Base-by-base conservation (phyloP, 1,140 invertebrate species). In the Meloidogyne floridensis region DNA sequence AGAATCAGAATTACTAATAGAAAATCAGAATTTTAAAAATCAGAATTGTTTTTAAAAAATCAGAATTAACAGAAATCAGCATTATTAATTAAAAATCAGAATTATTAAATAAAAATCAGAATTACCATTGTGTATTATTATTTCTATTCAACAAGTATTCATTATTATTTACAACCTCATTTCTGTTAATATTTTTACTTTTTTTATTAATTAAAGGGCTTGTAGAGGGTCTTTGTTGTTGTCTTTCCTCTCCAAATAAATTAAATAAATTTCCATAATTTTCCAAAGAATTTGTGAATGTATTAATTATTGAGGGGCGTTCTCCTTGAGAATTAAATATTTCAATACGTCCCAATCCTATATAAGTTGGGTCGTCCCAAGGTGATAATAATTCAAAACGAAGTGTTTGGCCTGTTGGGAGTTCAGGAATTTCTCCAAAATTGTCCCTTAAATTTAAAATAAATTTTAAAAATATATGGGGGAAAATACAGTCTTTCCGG, bases 291-390 rank as follows among this genome's bases (percentile, higher is more conserved):
- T 81, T 81, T 15, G 56, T 65, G 15, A 71, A 53, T 42, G 18
- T 78, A 59, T 72, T 80, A 86, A 84, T 73, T 43, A 92, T 86
- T 13, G 65, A 59, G 7, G 90, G 91, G 8, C 92, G 90, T 83
- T 93, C 91, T 9, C 94, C 94, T 72, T 91, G 91, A 77, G 90
- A 90, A 80, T 93, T 92, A 88, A 94, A 95, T 78, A 95, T 91
- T 90, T 95, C 94, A 69, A 95, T 93, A 0, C 94, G 94, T 87
- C 94, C 95, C 13, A 95, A 89, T 11, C 94, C 94, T 74, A 95
- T 93, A 86, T 94, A 94, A 91, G 94, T 93, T 84, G 93, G 93
- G 88, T 95, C 94, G n/a, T 94, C 94, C 94, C 94, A 95, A 20
- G 94, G 95, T 6, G 92, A 93, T 70, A 92, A 91, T 83, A 95